These are phyloP conservation scores for Alcis repandata DNA, from an alignment of 2,888 invertebrate genomes.

Conservation along the genomic window DNA sequence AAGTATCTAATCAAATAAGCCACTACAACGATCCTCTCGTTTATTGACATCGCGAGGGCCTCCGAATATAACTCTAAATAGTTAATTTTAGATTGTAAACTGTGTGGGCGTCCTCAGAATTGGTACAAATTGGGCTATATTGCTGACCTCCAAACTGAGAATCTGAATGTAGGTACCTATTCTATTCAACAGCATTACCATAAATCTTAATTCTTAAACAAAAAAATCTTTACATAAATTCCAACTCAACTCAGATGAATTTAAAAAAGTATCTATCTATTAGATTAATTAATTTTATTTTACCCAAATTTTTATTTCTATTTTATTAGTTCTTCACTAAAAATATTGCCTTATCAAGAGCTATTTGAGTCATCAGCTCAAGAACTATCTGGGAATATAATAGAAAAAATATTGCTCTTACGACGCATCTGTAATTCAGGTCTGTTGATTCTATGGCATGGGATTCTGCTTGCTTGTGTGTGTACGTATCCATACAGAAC, in stretches of 20 bases:
- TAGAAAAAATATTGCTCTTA: neutral
- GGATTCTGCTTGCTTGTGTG: conserved; percentile 53
- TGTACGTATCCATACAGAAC: conserved; percentile 61
- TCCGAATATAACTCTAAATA: conserved; percentile 31
- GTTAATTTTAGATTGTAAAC: conserved; percentile 42
- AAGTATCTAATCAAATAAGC: neutral
- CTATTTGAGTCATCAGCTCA: too few relatives aligned
- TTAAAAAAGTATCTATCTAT: neutral
- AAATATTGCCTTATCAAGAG: too few relatives aligned
- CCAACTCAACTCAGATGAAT: neutral
- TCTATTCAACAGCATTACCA: conserved; percentile 22
- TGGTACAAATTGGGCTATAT: conserved; percentile 47
- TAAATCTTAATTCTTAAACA: too few relatives aligned
- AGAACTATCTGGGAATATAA: neutral
- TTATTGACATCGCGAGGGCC: conserved; percentile 13
- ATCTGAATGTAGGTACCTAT: conserved; percentile 35
- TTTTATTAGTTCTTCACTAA: too few relatives aligned
- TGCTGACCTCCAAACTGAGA: conserved; percentile 49
- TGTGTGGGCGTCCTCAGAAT: conserved; percentile 45
- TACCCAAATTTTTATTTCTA: too few relatives aligned
- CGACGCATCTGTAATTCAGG: conserved; percentile 25
- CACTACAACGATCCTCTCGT: neutral
- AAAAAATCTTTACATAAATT: neutral
- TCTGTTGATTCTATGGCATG: conserved; percentile 63
- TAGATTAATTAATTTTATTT: too few relatives aligned